phyloP scores from a whole-genome alignment of 2,113 vertebrate genomes.

The Gobius niger region DNA sequence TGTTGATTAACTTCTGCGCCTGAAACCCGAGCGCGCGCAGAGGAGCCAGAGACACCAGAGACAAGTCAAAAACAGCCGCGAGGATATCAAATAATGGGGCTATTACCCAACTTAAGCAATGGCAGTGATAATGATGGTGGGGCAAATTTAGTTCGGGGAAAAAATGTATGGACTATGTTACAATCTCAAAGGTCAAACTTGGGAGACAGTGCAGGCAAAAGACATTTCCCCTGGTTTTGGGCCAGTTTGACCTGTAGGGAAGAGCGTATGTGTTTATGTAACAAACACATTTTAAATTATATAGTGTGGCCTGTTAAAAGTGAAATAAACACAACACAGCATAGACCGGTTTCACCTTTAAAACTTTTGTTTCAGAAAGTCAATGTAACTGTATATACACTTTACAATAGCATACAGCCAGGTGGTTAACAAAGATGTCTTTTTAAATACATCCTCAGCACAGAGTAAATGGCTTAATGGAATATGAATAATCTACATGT shows the following conservation, averaged over 20 bases:
- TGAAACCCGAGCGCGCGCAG: slow-evolving; percentile 57
- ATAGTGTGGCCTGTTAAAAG: neutral
- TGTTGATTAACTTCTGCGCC: slow-evolving; percentile 57
- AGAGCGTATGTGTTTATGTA: too few relatives aligned
- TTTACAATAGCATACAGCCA: slow-evolving; percentile 92
- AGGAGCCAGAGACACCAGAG: slow-evolving; percentile 40
- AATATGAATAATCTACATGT: slow-evolving; percentile 41
- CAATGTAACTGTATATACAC: slow-evolving; percentile 91
- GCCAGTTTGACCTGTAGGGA: too few relatives aligned
- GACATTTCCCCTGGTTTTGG: too few relatives aligned
- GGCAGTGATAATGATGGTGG: neutral
- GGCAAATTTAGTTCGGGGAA: too few relatives aligned
- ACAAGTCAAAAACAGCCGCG: slow-evolving; percentile 7
- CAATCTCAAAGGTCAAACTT: too few relatives aligned
- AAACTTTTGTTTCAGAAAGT: slow-evolving; percentile 79
- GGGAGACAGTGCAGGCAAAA: too few relatives aligned
- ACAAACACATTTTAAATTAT: too few relatives aligned
- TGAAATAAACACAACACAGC: slow-evolving; percentile 60
- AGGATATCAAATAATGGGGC: neutral
- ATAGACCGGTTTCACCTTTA: slow-evolving; percentile 68
- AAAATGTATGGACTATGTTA: too few relatives aligned
- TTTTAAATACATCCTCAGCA: slow-evolving; percentile 91
- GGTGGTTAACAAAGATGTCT: slow-evolving; percentile 86
- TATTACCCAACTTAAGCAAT: neutral
- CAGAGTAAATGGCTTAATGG: slow-evolving; percentile 88